These are phyloP conservation scores for Ophiothrix spiculata DNA, from an alignment of 35 echinoderm and acorn worm species.

Conservation along the genomic window DNA sequence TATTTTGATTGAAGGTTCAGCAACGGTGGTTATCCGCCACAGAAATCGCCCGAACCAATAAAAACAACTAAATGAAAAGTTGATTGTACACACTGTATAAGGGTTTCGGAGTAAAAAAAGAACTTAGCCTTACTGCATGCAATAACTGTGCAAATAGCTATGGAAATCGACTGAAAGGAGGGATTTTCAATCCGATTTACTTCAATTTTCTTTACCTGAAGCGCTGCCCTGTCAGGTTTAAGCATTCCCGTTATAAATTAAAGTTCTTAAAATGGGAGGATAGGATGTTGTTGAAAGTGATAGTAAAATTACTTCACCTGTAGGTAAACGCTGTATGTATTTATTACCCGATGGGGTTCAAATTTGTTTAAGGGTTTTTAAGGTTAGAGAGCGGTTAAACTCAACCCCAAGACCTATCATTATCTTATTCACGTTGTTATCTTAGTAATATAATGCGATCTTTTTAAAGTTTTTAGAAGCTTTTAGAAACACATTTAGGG, in stretches of 20 bases:
- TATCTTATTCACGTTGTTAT: conserved; percentile 1
- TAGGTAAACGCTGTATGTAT: conserved; percentile 5
- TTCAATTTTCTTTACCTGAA: background rate
- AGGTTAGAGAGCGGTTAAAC: background rate
- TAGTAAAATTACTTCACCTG: background rate
- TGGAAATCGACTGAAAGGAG: background rate
- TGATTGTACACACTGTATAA: background rate
- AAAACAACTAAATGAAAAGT: conserved; percentile 18
- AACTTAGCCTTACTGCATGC: background rate
- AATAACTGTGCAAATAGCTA: background rate
- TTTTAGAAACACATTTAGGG: conserved; percentile 12
- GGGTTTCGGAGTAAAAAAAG: conserved; percentile 2
- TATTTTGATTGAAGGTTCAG: conserved; percentile 18
- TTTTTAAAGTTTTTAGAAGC: background rate
- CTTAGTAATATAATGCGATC: conserved; percentile 7
- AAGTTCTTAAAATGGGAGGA: background rate
- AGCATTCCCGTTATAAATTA: background rate
- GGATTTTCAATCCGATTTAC: background rate
- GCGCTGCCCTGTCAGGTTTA: background rate
- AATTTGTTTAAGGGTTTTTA: conserved; percentile 4
- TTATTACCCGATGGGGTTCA: background rate
- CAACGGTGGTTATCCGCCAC: conserved; percentile 24
- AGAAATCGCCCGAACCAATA: background rate
- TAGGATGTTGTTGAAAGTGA: background rate
- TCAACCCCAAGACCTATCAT: background rate